phyloP scores from a whole-genome alignment of 2,888 invertebrate genomes.

The Dugesia japonica region DNA sequence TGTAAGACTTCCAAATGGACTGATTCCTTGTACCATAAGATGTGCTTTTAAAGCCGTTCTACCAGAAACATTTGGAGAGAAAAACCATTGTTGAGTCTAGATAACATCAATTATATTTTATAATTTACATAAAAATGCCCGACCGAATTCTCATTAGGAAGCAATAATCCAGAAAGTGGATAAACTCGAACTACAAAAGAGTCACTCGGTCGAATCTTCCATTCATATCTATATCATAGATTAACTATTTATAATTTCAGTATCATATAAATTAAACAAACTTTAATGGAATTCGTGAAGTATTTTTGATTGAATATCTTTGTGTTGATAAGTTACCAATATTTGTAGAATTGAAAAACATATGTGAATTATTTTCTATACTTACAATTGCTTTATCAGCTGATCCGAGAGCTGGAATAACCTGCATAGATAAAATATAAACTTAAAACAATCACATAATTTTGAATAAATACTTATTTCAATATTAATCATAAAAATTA shows the following conservation, averaged over 20 bases:
- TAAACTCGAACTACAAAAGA: not conserved
- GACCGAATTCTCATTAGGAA: not conserved
- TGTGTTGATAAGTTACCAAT: conserved; percentile 40
- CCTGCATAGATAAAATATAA: conserved; percentile 35
- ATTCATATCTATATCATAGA: not conserved
- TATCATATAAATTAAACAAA: too few relatives aligned
- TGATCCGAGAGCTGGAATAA: conserved; percentile 39
- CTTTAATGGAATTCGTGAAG: conserved; percentile 44
- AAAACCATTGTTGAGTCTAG: conserved; percentile 41
- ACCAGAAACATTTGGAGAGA: conserved; percentile 39
- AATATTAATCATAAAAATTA: too few relatives aligned
- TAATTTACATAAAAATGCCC: too few relatives aligned
- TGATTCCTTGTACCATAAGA: conserved; percentile 40
- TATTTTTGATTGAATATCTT: conserved; percentile 42
- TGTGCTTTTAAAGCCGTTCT: conserved; percentile 44
- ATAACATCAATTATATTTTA: not conserved
- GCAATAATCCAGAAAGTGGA: not conserved
- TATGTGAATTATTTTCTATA: conserved; percentile 41
- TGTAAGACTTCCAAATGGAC: conserved; percentile 39
- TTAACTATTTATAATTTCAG: too few relatives aligned
- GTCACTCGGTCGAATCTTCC: not conserved
- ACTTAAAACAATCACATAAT: not conserved
- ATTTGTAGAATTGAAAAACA: conserved; percentile 47
- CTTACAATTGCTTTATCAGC: conserved; percentile 42
- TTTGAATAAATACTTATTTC: too few relatives aligned